Conservation (phyloP, 1,140 invertebrate species). For the Hormaphis cornu region DNA sequence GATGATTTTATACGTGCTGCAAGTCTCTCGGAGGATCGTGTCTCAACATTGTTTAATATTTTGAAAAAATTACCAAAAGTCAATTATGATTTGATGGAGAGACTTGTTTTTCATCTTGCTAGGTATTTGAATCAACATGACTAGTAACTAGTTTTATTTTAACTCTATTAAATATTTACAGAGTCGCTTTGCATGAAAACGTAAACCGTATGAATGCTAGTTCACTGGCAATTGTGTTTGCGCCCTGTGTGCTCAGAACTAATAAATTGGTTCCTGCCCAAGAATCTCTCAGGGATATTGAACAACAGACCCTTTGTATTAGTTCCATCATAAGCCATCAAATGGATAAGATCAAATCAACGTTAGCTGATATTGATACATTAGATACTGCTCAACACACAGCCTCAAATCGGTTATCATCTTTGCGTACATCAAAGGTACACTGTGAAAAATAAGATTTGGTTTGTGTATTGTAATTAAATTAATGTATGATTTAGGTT, state of each 20-base stretch:
- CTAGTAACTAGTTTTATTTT: background rate
- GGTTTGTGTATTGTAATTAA: background rate
- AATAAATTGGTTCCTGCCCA: conserved; percentile 78
- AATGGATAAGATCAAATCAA: conserved; percentile 61
- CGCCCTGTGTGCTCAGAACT: conserved; percentile 82
- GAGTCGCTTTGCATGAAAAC: conserved; percentile 74
- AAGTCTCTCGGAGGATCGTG: conserved; percentile 72
- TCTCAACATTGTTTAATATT: conserved; percentile 74
- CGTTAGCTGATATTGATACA: conserved; percentile 78
- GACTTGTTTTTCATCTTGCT: conserved; percentile 86
- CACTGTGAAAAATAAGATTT: background rate
- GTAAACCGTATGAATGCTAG: conserved; percentile 87
- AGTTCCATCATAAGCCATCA: conserved; percentile 79
- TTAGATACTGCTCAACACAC: conserved; percentile 72
- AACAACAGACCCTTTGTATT: conserved; percentile 70
- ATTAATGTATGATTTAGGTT: background rate
- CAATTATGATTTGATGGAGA: conserved; percentile 85
- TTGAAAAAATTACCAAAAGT: conserved; percentile 79
- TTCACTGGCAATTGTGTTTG: conserved; percentile 87
- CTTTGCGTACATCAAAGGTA: conserved; percentile 60
- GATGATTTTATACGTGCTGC: conserved; percentile 85
- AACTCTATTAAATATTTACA: conserved; percentile 37
- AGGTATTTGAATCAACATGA: conserved; percentile 44
- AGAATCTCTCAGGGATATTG: conserved; percentile 73
- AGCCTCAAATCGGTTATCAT: conserved; percentile 61